phyloP scores from a whole-genome alignment of 2,888 invertebrate species.

The Bibio marci region DNA sequence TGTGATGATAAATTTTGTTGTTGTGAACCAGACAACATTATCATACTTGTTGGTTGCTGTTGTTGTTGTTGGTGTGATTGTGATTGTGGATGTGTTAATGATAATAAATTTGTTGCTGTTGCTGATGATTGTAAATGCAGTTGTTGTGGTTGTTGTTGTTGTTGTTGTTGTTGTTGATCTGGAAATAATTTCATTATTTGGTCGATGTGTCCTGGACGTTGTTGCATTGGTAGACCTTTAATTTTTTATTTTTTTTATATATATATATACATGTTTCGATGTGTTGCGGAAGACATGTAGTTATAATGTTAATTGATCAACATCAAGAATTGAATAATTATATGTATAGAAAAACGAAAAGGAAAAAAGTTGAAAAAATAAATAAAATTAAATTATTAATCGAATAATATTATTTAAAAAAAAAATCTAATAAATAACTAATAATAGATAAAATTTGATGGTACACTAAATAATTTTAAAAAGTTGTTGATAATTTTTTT shows the following conservation, averaged over 20 bases:
- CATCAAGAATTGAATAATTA: too few species aligned
- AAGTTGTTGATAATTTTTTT: too few species aligned
- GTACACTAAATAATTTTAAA: too few species aligned
- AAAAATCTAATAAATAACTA: too few species aligned
- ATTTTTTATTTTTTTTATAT: too few species aligned
- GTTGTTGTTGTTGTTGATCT: conserved; percentile 2
- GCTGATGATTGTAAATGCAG: conserved; percentile 1
- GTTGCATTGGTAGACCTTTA: conserved; percentile 5
- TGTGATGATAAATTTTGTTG: neutral
- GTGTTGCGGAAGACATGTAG: too few species aligned
- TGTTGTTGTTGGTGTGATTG: conserved; percentile 5
- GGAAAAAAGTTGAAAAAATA: neutral
- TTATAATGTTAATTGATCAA: too few species aligned
- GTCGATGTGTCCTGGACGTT: conserved; percentile 14
- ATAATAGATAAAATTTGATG: too few species aligned
- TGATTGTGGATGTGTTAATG: neutral
- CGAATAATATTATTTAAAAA: neutral
- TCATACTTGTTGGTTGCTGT: conserved; percentile 5
- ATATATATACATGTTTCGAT: too few species aligned
- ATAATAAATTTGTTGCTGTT: neutral
- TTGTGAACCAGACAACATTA: conserved; percentile 1
- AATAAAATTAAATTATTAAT: neutral
- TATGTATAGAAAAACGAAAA: neutral
- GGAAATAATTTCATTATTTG: conserved; percentile 16
- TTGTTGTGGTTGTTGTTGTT: conserved; percentile 2